phyloP scores from a whole-genome alignment of 2,888 invertebrate genomes.

The Teleogryllus oceanicus region DNA sequence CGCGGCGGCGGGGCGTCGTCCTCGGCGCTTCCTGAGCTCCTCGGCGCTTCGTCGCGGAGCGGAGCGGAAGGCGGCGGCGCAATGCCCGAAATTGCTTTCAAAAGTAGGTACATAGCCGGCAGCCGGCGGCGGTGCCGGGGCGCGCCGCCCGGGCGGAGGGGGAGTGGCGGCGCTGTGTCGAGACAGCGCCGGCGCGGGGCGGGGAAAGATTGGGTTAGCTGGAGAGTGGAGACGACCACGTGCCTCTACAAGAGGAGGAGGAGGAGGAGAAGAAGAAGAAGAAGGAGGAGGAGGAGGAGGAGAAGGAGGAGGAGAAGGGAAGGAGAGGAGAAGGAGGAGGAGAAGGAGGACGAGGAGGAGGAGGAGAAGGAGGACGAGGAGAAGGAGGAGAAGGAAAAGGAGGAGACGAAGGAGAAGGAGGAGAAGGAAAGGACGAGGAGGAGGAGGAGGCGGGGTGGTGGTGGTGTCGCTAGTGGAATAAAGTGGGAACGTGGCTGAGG shows the following conservation, averaged over 20 bases:
- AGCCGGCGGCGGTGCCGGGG: neutral
- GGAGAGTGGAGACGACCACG: too few relatives aligned
- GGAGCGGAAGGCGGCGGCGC: neutral
- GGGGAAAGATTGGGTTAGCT: neutral
- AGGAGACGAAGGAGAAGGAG: too few relatives aligned
- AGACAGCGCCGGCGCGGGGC: neutral
- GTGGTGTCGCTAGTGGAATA: too few relatives aligned
- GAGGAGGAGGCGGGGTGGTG: too few relatives aligned
- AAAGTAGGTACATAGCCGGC: constrained; percentile 18
- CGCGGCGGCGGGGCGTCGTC: too few relatives aligned
- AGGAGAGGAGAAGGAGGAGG: too few relatives aligned
- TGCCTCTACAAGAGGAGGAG: neutral
- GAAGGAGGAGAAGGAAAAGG: too few relatives aligned
- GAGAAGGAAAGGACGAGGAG: too few relatives aligned
- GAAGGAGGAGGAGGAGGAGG: neutral
- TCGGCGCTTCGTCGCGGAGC: neutral
- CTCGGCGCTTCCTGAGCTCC: too few relatives aligned
- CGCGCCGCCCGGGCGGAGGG: neutral
- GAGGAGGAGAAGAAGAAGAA: neutral
- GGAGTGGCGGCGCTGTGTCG: neutral
- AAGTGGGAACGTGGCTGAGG: too few relatives aligned
- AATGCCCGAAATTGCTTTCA: neutral
- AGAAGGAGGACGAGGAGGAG: too few relatives aligned
- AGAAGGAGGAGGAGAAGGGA: neutral
- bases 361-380: too few relatives aligned